phyloP scores from a whole-genome alignment of 2,888 invertebrate genomes.

The Parnassius apollo region DNA sequence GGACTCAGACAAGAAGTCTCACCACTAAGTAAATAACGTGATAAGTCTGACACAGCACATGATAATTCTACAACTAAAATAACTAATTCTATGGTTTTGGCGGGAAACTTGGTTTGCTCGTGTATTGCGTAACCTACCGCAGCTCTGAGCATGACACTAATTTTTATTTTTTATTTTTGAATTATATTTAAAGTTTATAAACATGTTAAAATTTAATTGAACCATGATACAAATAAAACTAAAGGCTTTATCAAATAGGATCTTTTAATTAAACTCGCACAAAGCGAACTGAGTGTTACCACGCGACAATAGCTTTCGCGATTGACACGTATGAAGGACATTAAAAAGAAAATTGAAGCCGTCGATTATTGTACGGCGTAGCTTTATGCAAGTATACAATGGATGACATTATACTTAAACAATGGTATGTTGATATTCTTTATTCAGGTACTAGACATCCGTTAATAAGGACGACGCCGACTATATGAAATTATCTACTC shows the following conservation, averaged over 20 bases:
- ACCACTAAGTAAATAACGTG: no score
- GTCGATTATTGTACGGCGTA: constrained; percentile 38
- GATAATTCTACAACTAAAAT: no score
- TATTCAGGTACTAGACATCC: constrained; percentile 50
- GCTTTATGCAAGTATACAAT: constrained; percentile 36
- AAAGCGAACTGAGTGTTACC: constrained; percentile 5
- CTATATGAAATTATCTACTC: constrained; percentile 70
- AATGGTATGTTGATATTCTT: constrained; percentile 54
- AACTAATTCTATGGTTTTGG: no score
- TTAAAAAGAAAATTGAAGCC: constrained; percentile 28
- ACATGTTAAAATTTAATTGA: constrained; percentile 2
- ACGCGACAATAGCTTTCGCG: constrained; percentile 16
- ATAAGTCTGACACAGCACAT: no score
- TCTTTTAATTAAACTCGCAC: constrained; percentile 18
- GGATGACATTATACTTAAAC: constrained; percentile 32
- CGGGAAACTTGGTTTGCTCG: no score
- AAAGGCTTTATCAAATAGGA: constrained; percentile 17
- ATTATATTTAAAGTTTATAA: not conserved
- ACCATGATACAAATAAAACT: constrained; percentile 6
- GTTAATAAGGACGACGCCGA: constrained; percentile 56
- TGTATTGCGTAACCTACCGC: no score
- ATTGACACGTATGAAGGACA: constrained; percentile 19
- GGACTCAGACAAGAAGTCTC: no score
- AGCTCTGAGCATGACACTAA: no score
- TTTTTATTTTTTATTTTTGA: no score